Base-by-base conservation (phyloP, 2,797 vertebrate genomes). In the Mastacembelus armatus region DNA sequence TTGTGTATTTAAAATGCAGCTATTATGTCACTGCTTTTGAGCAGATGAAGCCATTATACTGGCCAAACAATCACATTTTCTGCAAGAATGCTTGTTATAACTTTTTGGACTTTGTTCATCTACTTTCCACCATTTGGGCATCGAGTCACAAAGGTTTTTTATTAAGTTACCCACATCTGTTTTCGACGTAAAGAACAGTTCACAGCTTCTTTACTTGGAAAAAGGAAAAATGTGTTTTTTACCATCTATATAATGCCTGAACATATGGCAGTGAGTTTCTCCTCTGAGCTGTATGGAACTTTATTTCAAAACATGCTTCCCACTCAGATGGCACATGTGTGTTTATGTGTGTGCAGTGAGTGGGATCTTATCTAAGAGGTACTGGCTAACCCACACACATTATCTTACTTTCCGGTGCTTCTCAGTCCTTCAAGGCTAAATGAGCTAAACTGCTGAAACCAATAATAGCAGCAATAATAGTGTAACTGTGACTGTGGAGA, bases 201-300 rank as follows among this genome's bases (percentile, higher is more conserved):
- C 22, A 66, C 5, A 71, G 62, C 27, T 57, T 71, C 9, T 45
- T 19, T 42, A 39, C 14, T 55, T 44, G 2, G 42, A 33, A 39
- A 54, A 79, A 1, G 5, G 24, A 15, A 43, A 26, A 24, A 21
- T 26, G 3, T 50, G 14, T 36, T 24, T 71, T 58, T 29, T 6
- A 39, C 22, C 14, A 18, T 62, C 43, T 21, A 50, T 71, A 32
- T n/a, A 15, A 30, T 57, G 10, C 66, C 32, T 55, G 62, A 77
- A 50, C 77, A 81, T 81, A 80, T 78, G 81, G 80, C 40, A 16
- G 33, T 40, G 36, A 66, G 38, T 52, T 61, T 32, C 30, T 71
- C 36, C 26, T 59, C 43, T 30, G n/a, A 70, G 57, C 56, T 27
- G 10, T 39, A 2, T 33, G 9, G 24, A 61, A 42, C 55, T 43